These are phyloP conservation scores for Lepus townsendii DNA, from an alignment of 2,797 vertebrate genomes.

Conservation along the genomic window DNA sequence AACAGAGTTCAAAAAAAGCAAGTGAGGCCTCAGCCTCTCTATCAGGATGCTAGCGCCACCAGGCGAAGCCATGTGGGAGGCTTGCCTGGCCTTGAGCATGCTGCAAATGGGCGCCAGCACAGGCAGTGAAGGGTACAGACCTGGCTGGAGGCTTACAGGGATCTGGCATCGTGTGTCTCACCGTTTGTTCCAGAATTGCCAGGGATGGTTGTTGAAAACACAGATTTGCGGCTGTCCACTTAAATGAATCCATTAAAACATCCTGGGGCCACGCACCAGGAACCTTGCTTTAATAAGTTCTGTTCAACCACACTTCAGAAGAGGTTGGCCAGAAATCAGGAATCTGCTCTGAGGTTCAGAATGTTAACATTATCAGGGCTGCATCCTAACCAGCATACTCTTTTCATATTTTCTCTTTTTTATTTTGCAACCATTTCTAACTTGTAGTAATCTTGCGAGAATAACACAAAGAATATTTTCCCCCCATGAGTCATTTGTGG, in stretches of 20 bases:
- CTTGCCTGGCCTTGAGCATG: neutral
- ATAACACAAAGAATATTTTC: neutral
- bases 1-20: neutral
- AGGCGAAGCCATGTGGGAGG: neutral
- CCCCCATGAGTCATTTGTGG: neutral
- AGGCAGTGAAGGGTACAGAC: too few relatives aligned
- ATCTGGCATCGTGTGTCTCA: neutral
- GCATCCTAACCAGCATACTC: neutral
- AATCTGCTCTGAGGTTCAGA: neutral
- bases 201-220: constrained; percentile 49
- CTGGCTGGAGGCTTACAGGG: neutral
- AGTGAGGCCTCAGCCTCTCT: neutral
- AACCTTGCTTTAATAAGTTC: neutral
- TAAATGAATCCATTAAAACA: constrained; percentile 29
- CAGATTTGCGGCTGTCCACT: neutral
- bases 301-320: neutral
- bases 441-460: neutral
- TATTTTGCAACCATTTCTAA: constrained; percentile 56
- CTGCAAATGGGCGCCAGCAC: neutral
- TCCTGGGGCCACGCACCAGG: neutral
- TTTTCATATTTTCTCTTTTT: neutral
- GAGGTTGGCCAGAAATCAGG: neutral
- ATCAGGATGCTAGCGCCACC: neutral
- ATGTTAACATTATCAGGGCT: neutral
- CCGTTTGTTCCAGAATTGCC: neutral